Evolutionary conservation across 2,888 invertebrate genomes (phyloP), one percentile per base, ranked within the genome.

Genomic region (Therioaphis trifolii): DNA sequence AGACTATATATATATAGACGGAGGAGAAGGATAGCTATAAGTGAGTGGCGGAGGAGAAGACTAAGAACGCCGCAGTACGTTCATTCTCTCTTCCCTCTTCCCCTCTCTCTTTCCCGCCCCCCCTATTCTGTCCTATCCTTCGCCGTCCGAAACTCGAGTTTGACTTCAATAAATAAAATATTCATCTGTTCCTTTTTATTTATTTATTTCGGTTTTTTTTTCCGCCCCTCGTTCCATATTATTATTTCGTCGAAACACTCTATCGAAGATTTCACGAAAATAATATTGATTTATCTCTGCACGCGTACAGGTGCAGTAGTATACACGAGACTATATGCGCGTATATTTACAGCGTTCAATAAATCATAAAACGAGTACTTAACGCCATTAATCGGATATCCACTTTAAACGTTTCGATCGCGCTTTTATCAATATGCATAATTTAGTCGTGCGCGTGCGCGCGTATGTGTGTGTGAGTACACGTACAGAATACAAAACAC

Each of bases 131-230:
- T 3, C 72, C n/a, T 63, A 18, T 72, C 35, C n/a, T 52, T 58
- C 71, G 15, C 43, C 66, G 21, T 52, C 66, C 66, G 66, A 71
- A 71, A 71, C 49, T 49, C 72, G 35, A 52, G 77, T 77, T 66
- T 66, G 77, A 77, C 77, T 77, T 66, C 66, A 18, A 77, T 52
- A 77, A 77, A 77, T 77, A 77, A 77, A 77, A 77, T 77, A 77
- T 77, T 77, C 77, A 66, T 77, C 77, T 35, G 66, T 68, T 77
- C 66, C 35, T 68, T 76, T 77, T 66, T 77, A 35, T 68, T 35
- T 77, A 52, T 68, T 52, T 77, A 52, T 77, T 66, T 76, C 1
- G 1, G 14, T 46, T 49, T 27, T n/a, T 71, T 49, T 49, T 14
- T 52, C 4, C 63, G n/a, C 35, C 21, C 55, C 52, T 46, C 18